Evolutionary conservation across 2,113 vertebrate genomes (phyloP).

Genomic region (Centropristis striata): DNA sequence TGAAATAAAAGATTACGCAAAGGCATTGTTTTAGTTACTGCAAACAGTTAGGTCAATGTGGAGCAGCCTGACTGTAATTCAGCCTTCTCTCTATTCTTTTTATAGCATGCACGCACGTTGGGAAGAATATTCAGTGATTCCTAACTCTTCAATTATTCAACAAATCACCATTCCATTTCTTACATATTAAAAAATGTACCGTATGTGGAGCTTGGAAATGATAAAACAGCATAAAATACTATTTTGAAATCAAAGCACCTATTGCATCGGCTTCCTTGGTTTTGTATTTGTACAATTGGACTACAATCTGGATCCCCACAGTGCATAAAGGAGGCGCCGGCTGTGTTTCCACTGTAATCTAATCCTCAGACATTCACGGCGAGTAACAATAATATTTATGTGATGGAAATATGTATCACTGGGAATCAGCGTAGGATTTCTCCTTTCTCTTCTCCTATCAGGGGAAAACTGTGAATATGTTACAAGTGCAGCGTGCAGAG

Average conservation of each 20-base stretch:
- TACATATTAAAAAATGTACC: conserved; percentile 82
- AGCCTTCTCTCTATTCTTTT: conserved; percentile 74
- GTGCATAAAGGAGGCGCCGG: conserved; percentile 51
- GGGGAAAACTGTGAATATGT: conserved; percentile 55
- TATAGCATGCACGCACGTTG: conserved; percentile 61
- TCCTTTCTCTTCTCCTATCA: conserved; percentile 37
- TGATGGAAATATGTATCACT: conserved; percentile 63
- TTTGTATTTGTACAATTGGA: conserved; percentile 80
- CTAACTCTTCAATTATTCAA: conserved; percentile 83
- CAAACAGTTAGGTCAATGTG: conserved; percentile 26
- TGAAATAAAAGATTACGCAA: conserved; percentile 13
- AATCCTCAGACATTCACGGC: conserved; percentile 59
- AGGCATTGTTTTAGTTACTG: conserved; percentile 49
- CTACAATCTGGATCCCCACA: conserved; percentile 70
- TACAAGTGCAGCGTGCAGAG: conserved; percentile 52
- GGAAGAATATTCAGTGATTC: conserved; percentile 81
- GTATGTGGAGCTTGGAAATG: conserved; percentile 78
- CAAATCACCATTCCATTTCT: conserved; percentile 80
- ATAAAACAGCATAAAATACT: conserved; percentile 87
- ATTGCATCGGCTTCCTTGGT: conserved; percentile 80
- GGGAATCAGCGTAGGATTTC: conserved; percentile 61
- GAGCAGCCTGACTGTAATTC: conserved; percentile 48
- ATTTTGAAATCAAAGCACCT: conserved; percentile 85
- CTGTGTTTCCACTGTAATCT: conserved; percentile 56
- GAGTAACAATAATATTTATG: conserved; percentile 74